These are phyloP conservation scores for Rhopalosiphum nymphaeae DNA, from an alignment of 2,888 invertebrate species.

Conservation along the genomic window DNA sequence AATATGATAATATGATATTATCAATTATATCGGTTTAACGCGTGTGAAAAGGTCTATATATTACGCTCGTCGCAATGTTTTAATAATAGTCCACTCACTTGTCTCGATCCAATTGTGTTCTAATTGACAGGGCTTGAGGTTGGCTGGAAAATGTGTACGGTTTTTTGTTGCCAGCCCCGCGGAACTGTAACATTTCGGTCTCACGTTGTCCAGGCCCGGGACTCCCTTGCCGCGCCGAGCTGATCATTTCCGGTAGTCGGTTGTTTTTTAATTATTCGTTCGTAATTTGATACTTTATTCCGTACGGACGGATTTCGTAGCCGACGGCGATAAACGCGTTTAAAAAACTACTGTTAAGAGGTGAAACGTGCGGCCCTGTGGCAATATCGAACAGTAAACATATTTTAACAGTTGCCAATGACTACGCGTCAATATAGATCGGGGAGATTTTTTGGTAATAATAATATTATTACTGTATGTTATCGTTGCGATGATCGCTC, in stretches of 20 bases:
- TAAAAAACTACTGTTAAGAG: not conserved
- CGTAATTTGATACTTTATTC: not conserved
- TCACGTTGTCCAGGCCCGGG: not conserved
- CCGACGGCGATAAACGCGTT: not conserved
- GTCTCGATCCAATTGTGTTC: constrained; percentile 23
- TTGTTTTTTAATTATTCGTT: not conserved
- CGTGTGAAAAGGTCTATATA: too few relatives aligned
- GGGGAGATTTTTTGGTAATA: not conserved
- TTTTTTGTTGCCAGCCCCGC: constrained; percentile 23
- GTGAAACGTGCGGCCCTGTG: not conserved
- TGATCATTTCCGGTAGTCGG: constrained; percentile 17
- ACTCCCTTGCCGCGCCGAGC: not conserved
- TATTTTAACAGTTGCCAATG: constrained; percentile 41
- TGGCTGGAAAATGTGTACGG: constrained; percentile 52
- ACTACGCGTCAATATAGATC: constrained; percentile 23
- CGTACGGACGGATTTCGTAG: not conserved
- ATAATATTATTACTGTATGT: not conserved
- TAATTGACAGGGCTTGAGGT: constrained; percentile 24
- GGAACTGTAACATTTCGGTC: constrained; percentile 6
- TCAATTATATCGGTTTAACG: too few relatives aligned
- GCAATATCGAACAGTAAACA: constrained; percentile 51
- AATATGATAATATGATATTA: too few relatives aligned
- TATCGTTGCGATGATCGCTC: not conserved
- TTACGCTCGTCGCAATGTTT: not conserved
- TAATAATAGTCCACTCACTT: constrained; percentile 4